Base-by-base conservation (phyloP, 2,797 vertebrate species). In the Eremophila alpestris region DNA sequence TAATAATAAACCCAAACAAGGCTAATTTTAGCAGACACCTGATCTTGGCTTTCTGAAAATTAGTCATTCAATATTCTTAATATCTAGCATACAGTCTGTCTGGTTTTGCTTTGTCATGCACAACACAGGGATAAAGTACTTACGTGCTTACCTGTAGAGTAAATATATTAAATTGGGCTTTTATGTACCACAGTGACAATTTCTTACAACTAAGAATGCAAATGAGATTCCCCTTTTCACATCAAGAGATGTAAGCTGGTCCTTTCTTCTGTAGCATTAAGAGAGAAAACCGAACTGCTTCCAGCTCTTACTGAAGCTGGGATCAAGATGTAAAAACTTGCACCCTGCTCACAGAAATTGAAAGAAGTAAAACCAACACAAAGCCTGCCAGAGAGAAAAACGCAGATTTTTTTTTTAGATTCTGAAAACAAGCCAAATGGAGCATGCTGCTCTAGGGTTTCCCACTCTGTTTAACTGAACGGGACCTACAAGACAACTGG, bases 1-100 rank as follows among this genome's bases (percentile, higher is more conserved):
- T 79, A 94, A 83, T 88, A 91, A 93, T 94, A 94, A 96, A 77
- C 34, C 12, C 38, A 91, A 95, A 86, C 59, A 95, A 83, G 63
- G 15, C 51, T 93, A 86, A 95, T 94, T 91, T 94, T 94, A 94
- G 67, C 55, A 90, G 79, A 55, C 87, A 90, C 59, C 85, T 88
- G 90, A 96, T 82, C 73, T 48, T 6, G 1, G 16, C 21, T 86
- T 86, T 81, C 59, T 69, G 58, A 83, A 94, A 88, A 90, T 90
- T 75, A 90, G n/a, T 81, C 30, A 78, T 86, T 86, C 69, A 18
- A 86, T 76, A 88, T 67, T 64, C 56, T 65, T 71, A 78, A 73
- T 86, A 79, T 45, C 51, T 86, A 62, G 19, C 2, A 11, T 91
- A 40, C 19, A 83, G 43, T 62, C 76, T 83, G 45, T 32, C 71